Conservation (phyloP, 2,888 invertebrate species). For the Hydropsyche betteni region DNA sequence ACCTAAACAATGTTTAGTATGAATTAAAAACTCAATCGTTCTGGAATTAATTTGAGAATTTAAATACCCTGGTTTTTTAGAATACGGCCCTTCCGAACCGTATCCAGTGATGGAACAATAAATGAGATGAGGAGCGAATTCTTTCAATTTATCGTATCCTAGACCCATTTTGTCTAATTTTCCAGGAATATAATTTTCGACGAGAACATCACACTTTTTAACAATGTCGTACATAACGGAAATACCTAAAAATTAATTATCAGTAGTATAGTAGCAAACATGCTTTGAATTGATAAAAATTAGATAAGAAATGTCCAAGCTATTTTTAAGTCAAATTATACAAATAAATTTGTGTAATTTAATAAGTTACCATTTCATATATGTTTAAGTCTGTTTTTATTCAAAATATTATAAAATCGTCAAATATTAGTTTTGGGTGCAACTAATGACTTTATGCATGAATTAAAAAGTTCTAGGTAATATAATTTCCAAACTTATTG, state of each 20-base stretch:
- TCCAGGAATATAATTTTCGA: constrained; percentile 96
- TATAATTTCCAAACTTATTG: too few relatives aligned
- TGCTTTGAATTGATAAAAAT: background rate
- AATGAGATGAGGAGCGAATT: constrained; percentile 79
- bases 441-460: too few relatives aligned
- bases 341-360: too few relatives aligned
- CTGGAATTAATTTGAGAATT: background rate
- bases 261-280: background rate
- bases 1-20: constrained; percentile 60
- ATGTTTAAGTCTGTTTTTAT: too few relatives aligned
- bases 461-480: too few relatives aligned
- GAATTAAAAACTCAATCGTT: background rate
- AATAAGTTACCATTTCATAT: too few relatives aligned
- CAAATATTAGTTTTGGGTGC: too few relatives aligned
- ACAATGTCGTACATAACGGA: constrained; percentile 76
- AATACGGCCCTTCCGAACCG: constrained; percentile 87
- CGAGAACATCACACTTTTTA: constrained; percentile 81
- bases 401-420: too few relatives aligned
- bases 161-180: constrained; percentile 79
- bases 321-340: too few relatives aligned
- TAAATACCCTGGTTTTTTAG: constrained; percentile 77
- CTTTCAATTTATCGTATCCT: constrained; percentile 79
- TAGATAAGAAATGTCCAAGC: constrained; percentile 20
- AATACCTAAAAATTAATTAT: constrained; percentile 58
- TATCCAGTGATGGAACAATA: constrained; percentile 96